Conservation (phyloP, 2,888 invertebrate species). For the Galerucella calmariensis region DNA sequence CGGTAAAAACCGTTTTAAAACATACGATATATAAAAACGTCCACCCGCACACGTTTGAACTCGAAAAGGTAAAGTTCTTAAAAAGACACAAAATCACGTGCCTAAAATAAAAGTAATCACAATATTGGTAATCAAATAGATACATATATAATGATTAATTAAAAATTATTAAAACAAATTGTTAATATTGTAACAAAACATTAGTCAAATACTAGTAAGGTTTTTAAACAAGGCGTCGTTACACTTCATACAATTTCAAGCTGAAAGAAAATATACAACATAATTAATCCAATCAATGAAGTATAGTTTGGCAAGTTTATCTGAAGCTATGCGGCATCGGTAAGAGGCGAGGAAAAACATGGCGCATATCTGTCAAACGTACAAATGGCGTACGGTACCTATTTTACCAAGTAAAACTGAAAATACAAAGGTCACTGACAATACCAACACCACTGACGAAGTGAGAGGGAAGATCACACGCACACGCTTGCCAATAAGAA, state of each 20-base stretch:
- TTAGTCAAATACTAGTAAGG: neutral
- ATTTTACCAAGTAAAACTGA: no score
- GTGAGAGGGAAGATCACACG: no score
- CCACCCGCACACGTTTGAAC: neutral
- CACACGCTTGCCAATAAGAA: no score
- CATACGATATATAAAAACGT: neutral
- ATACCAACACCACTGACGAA: no score
- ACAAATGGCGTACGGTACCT: no score
- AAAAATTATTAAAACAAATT: slow-evolving; percentile 1
- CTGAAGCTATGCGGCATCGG: no score
- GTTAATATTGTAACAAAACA: neutral
- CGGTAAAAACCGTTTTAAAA: neutral
- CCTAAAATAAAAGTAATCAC: slow-evolving; percentile 2
- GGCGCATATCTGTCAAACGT: no score
- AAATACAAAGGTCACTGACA: no score
- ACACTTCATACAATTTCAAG: neutral
- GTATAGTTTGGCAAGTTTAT: no score
- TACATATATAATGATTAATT: neutral
- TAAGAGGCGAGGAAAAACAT: no score
- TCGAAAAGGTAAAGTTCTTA: neutral
- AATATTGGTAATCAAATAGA: neutral
- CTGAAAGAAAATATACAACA: no score
- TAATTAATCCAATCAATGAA: no score
- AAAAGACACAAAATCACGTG: neutral
- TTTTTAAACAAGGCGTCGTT: neutral